These are phyloP conservation scores for Drosophila erecta DNA, from an alignment of 1,140 invertebrate species.

Conservation along the genomic window DNA sequence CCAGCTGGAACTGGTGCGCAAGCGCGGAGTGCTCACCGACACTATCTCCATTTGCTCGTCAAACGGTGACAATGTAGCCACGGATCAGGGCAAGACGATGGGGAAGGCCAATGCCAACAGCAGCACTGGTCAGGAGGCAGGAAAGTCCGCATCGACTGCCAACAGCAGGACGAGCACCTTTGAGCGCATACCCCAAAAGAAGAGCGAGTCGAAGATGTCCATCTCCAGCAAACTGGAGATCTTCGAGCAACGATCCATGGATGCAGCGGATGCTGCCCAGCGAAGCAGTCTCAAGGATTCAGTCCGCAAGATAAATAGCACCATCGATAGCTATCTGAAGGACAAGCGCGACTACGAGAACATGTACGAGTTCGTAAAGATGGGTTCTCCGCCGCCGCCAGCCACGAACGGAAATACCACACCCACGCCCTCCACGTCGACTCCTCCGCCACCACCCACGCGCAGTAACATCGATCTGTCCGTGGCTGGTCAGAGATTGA, in stretches of 20 bases:
- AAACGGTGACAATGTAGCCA: constrained; percentile 82
- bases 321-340: constrained; percentile 84
- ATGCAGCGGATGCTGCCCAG: constrained; percentile 53
- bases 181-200: constrained; percentile 64
- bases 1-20: constrained; percentile 87
- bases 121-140: constrained; percentile 27
- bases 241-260: constrained; percentile 64
- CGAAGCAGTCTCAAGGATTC: constrained; percentile 82
- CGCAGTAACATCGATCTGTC: constrained; percentile 69
- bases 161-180: constrained; percentile 75
- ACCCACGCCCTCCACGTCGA: constrained; percentile 32
- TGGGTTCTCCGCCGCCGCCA: constrained; percentile 33
- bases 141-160: constrained; percentile 36
- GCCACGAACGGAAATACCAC: constrained; percentile 24
- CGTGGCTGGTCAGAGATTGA: constrained; percentile 59
- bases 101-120: constrained; percentile 18
- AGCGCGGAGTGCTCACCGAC: constrained; percentile 81
- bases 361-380: constrained; percentile 83
- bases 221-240: constrained; percentile 82
- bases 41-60: constrained; percentile 85
- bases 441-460: constrained; percentile 68
- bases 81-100: constrained; percentile 52
- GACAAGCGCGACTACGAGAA: constrained; percentile 84
- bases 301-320: constrained; percentile 83
- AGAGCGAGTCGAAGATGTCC: constrained; percentile 70